Evolutionary conservation across 2,888 invertebrate genomes (phyloP), one percentile per base, ranked within the genome.

Genomic region (Thyatira batis): DNA sequence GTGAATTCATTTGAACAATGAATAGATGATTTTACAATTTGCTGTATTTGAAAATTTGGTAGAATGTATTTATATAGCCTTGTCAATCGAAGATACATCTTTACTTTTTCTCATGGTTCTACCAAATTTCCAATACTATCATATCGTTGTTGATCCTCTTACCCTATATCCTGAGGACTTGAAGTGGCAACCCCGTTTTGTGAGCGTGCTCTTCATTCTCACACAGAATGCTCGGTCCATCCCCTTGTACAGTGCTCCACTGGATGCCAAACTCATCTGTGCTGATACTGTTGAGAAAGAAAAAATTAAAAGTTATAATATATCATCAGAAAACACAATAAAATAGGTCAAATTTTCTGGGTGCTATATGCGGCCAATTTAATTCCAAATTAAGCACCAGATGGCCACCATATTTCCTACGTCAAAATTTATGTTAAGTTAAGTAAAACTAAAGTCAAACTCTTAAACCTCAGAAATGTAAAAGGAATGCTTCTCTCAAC

Each of bases 131-230:
- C 11, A 11, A 52, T 48, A 11, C 20, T n/a, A 10, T 6, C 13
- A 11, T 10, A 20, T 30, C 28, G n/a, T 43, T 23, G 8, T 30
- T 13, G 13, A 21, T 60, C 28, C 59, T 55, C 96, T 95, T 93
- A 98, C 98, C 94, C 98, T 94, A 88, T 98, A 98, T 85, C 98
- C 98, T 63, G 98, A 98, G 39, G 98, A 98, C 88, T 98, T 98
- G 89, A 98, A 98, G 87, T 98, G 98, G 83, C 98, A 99, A 57
- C 99, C 99, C 76, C 99, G 93, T 91, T 99, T 99, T 50, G 99
- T 98, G 60, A 99, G 93, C 0, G 99, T 99, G 53, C 99, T 99
- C 85, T 99, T 99, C 98, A 99, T 99, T 66, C 99, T 94, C 49
- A 99, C 94, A 88, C 98, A 99, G 89, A 98, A 98, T 45, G 98